Evolutionary conservation across 2,797 vertebrate genomes (phyloP).

Genomic region (Phoeniculus purpureus): DNA sequence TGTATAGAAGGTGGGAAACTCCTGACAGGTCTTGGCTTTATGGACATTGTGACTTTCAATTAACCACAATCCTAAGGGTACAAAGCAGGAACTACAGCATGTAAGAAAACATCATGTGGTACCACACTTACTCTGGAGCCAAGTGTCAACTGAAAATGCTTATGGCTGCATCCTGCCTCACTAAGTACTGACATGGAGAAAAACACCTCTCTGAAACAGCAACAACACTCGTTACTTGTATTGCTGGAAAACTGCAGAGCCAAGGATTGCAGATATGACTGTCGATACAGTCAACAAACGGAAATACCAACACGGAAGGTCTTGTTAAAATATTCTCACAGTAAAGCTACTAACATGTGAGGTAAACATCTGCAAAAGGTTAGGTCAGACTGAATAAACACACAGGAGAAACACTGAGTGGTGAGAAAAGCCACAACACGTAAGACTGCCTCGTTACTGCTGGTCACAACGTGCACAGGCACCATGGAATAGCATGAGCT

Average conservation of each 20-base stretch:
- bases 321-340: not conserved
- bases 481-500: rapidly evolving
- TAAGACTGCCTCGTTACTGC: rapidly evolving
- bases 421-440: rapidly evolving
- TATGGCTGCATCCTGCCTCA: too few relatives aligned
- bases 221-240: not conserved
- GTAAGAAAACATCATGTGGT: rapidly evolving
- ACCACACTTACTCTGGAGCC: not conserved
- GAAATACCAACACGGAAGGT: rapidly evolving
- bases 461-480: rapidly evolving
- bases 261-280: rapidly evolving
- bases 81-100: rapidly evolving
- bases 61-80: not conserved
- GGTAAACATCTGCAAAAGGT: not conserved
- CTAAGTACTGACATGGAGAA: rapidly evolving
- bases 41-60: rapidly evolving
- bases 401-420: rapidly evolving
- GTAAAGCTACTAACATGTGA: not conserved
- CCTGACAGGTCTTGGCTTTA: rapidly evolving
- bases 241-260: not conserved
- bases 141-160: rapidly evolving
- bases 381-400: not conserved
- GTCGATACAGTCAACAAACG: rapidly evolving
- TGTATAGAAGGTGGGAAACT: not conserved
- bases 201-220: not conserved